phyloP scores from a whole-genome alignment of 2,888 invertebrate genomes.

The Papilio gigon region DNA sequence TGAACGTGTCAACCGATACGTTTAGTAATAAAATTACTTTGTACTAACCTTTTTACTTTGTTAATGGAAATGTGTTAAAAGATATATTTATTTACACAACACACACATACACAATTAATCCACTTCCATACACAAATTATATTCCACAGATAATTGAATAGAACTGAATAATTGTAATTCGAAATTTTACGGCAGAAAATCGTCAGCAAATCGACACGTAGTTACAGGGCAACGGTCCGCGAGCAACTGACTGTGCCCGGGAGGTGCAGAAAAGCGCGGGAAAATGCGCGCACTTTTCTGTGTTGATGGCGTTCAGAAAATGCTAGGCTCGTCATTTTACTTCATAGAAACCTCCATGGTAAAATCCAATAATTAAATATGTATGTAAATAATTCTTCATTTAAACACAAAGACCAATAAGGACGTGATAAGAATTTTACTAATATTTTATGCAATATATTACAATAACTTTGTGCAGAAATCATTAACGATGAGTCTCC shows the following conservation, averaged over 20 bases:
- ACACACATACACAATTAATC: slow-evolving; percentile 22
- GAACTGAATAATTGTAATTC: slow-evolving; percentile 23
- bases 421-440: not conserved
- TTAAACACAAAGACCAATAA: not conserved
- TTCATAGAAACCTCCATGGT: slow-evolving; percentile 8
- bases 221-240: slow-evolving; percentile 8
- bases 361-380: not conserved
- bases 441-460: no score
- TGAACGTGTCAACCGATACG: not conserved
- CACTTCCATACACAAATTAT: slow-evolving; percentile 34
- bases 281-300: slow-evolving; percentile 31
- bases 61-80: slow-evolving; percentile 10
- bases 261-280: slow-evolving; percentile 41
- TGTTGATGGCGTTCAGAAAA: slow-evolving; percentile 22
- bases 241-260: slow-evolving; percentile 35
- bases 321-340: slow-evolving; percentile 21
- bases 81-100: not conserved
- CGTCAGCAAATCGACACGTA: slow-evolving; percentile 14
- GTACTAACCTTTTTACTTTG: slow-evolving; percentile 35
- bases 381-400: not conserved
- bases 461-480: no score
- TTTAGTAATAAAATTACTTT: slow-evolving; percentile 24
- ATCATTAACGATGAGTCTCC: no score
- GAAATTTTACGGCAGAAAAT: slow-evolving; percentile 31
- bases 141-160: slow-evolving; percentile 25